phyloP scores from a whole-genome alignment of 1,140 invertebrate species.

The Palaemon carinicauda region DNA sequence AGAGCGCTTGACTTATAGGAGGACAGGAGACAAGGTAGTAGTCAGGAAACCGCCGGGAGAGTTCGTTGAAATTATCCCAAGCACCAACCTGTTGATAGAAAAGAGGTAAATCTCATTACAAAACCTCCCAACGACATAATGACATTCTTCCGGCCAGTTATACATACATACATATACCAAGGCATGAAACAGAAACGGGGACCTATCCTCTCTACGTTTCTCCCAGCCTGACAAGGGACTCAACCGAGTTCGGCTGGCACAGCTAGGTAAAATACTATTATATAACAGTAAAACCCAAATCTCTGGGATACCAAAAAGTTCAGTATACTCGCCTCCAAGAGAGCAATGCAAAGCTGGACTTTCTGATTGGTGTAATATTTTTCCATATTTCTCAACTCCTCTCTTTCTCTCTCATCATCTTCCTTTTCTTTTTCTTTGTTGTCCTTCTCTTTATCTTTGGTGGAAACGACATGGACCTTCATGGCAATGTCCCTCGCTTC shows the following conservation, averaged over 20 bases:
- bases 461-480: slow-evolving; percentile 85
- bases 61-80: slow-evolving; percentile 83
- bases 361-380: slow-evolving; percentile 82
- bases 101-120: neutral
- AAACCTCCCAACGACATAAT: neutral
- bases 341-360: slow-evolving; percentile 87
- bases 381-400: slow-evolving; percentile 33
- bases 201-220: too few relatives aligned
- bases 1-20: slow-evolving; percentile 81
- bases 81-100: slow-evolving; percentile 75
- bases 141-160: neutral
- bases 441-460: slow-evolving; percentile 79
- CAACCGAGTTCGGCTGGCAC: too few relatives aligned
- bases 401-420: slow-evolving; percentile 69
- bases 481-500: slow-evolving; percentile 84
- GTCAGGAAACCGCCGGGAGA: slow-evolving; percentile 85
- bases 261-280: too few relatives aligned
- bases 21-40: slow-evolving; percentile 80
- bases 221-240: too few relatives aligned
- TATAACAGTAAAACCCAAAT: too few relatives aligned
- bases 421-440: slow-evolving; percentile 76
- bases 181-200: too few relatives aligned
- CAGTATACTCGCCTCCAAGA: slow-evolving; percentile 64
- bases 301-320: neutral
- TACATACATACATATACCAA: too few relatives aligned